Conservation (phyloP, 2,888 invertebrate genomes). For the Limnephilus rhombicus region DNA sequence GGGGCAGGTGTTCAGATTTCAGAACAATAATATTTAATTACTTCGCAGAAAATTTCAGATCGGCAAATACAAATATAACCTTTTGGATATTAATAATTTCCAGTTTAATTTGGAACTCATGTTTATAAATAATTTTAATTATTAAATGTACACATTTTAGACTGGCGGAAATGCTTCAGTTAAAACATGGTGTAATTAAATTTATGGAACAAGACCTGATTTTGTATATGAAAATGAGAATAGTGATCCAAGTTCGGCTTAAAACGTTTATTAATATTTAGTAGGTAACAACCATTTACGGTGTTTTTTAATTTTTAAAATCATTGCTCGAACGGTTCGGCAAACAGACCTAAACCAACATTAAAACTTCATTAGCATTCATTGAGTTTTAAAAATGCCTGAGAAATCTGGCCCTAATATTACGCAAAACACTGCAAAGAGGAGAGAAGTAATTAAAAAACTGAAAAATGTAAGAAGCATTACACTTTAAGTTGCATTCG, state of each 20-base stretch:
- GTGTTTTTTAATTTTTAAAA: background rate
- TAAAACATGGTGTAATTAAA: background rate
- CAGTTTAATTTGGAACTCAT: background rate
- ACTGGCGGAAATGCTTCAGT: background rate
- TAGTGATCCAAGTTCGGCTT: background rate
- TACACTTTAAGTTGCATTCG: background rate
- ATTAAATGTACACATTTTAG: background rate
- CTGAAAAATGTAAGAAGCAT: background rate
- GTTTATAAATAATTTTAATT: background rate
- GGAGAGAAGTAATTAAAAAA: background rate
- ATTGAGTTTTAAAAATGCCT: slow-evolving; percentile 10
- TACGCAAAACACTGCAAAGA: background rate
- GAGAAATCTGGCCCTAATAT: background rate
- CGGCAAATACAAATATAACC: background rate
- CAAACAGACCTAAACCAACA: slow-evolving; percentile 34
- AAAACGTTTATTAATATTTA: background rate
- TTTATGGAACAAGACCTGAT: background rate
- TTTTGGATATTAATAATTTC: background rate
- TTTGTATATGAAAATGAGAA: background rate
- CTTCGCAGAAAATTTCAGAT: background rate
- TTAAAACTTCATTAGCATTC: slow-evolving; percentile 19
- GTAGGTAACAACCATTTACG: background rate
- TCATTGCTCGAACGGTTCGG: background rate
- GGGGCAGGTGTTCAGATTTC: background rate
- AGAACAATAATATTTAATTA: background rate